Base-by-base conservation (phyloP, 2,888 invertebrate genomes). In the Thymelicus lineola region DNA sequence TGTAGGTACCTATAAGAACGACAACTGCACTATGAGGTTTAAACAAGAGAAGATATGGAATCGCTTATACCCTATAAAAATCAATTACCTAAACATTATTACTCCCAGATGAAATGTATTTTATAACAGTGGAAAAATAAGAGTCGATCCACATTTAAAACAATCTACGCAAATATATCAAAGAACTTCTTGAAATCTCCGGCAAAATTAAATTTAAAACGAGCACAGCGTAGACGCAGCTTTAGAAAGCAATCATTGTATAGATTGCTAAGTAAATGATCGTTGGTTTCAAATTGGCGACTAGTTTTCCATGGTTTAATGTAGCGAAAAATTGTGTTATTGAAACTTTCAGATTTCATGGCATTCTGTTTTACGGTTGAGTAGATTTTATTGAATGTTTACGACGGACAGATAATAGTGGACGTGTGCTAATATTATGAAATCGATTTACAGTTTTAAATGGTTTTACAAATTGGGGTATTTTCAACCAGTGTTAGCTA, bases 271-370 rank as follows among this genome's bases (percentile, higher is more conserved):
- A 66, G 59, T 66, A 78, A 79, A 79, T 72, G 72, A 75, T 77
- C 77, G 76, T 80, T 80, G 76, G 76, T 59, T 66, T 66, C 50
- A 59, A 36, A 59, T 36, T 66, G 59, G 42, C 50, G 50, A 59
- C 58, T 36, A 57, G 57, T 35, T 57, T 28, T 14, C 35, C 7
- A 57, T 57, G 53, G 72, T 75, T 77, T 70, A 81, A 82, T 79
- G 73, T 73, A 71, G 75, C 73, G 76, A 75, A 81, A 80, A 80
- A 81, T 80, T 80, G 77, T 45, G 65, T 65, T 65, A 66, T 66
- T 60, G 42, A 66, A 66, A 63, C n/a, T 7, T n/a, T 59, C 7
- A n/a, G 36, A 60, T 66, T 67, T 67, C 36, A 42, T 61, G 36
- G 60, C 50, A 20, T 66, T 60, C 38, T 50, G 58, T 66, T 66